These are phyloP conservation scores for Carduelis carduelis DNA, from an alignment of 2,797 vertebrate species.

Conservation along the genomic window DNA sequence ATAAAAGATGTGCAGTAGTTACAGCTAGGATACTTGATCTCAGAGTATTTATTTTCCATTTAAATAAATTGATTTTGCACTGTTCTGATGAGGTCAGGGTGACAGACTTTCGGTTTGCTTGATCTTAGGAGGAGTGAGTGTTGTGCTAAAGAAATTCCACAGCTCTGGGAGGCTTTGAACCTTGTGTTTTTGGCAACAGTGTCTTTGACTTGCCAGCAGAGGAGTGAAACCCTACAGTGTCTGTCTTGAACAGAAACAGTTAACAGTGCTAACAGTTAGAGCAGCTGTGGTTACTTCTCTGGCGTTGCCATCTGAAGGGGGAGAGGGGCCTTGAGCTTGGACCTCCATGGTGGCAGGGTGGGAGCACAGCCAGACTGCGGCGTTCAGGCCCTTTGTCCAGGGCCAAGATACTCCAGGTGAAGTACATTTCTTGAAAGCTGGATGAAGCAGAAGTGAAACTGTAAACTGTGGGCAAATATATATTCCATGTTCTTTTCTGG, in stretches of 20 bases:
- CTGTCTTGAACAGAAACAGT: neutral
- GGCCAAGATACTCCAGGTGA: neutral
- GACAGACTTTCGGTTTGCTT: neutral
- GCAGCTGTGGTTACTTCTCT: neutral
- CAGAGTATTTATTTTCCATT: neutral
- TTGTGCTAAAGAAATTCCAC: neutral
- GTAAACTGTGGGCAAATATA: neutral
- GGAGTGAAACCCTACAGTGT: neutral
- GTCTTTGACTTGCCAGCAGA: neutral
- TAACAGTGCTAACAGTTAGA: neutral
- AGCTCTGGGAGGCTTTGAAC: neutral
- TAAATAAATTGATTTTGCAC: conserved; percentile 17
- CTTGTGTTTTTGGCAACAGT: neutral
- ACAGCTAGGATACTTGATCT: neutral
- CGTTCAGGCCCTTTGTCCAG: neutral
- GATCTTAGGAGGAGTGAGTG: neutral
- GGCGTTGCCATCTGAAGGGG: neutral
- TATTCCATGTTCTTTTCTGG: neutral
- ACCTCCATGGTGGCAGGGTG: neutral
- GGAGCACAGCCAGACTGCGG: neutral
- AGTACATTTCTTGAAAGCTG: neutral
- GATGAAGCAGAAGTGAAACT: neutral
- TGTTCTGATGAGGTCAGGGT: neutral
- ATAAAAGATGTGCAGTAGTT: neutral
- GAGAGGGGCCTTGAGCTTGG: neutral